phyloP scores from a whole-genome alignment of 92 coral and sea anemone genomes.

The Ricordea florida region DNA sequence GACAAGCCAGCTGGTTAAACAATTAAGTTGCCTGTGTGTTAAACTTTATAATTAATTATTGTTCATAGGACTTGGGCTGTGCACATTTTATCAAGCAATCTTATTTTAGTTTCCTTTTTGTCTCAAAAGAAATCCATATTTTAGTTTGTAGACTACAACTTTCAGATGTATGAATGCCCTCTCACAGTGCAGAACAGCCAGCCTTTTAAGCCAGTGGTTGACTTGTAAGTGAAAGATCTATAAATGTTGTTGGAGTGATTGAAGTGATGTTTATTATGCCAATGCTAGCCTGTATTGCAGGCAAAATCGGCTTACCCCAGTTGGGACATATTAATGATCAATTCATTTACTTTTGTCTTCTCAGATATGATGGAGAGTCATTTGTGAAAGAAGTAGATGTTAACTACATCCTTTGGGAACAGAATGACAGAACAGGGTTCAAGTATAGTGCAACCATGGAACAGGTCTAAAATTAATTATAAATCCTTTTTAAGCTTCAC shows the following conservation, averaged over 20 bases:
- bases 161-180: slow-evolving; percentile 73
- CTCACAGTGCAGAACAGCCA: slow-evolving; percentile 49
- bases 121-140: too few relatives aligned
- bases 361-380: slow-evolving; percentile 66
- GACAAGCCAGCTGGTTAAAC: too few relatives aligned
- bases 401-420: slow-evolving; percentile 75
- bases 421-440: slow-evolving; percentile 66
- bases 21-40: too few relatives aligned
- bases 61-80: too few relatives aligned
- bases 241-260: too few relatives aligned
- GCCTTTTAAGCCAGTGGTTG: slow-evolving; percentile 71
- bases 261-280: too few relatives aligned
- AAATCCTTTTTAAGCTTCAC: background rate
- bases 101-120: too few relatives aligned
- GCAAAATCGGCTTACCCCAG: background rate
- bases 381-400: slow-evolving; percentile 67
- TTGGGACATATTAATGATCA: background rate
- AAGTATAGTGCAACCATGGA: slow-evolving; percentile 74
- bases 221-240: slow-evolving; percentile 84
- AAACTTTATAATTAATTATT: too few relatives aligned
- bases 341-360: background rate
- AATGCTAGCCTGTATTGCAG: too few relatives aligned
- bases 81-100: too few relatives aligned
- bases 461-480: slow-evolving; percentile 63
- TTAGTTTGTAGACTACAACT: slow-evolving; percentile 72